phyloP scores from a whole-genome alignment of 1,140 invertebrate species.

The Lerema accius region DNA sequence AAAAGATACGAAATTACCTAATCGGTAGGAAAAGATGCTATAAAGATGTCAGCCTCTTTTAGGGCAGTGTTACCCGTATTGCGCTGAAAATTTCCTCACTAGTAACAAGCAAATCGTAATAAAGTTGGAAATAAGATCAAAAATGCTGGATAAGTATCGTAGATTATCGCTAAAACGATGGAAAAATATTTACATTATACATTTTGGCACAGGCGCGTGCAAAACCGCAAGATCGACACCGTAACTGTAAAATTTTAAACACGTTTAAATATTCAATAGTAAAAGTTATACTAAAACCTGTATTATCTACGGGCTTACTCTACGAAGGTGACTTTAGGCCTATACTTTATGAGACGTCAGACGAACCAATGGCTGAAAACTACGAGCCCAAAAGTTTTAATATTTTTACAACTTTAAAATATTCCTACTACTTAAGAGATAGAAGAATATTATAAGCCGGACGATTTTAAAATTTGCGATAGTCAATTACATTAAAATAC shows the following conservation, averaged over 20 bases:
- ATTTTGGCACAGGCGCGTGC: slow-evolving; percentile 78
- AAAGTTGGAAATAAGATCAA: slow-evolving; percentile 37
- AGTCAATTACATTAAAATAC: slow-evolving; percentile 8
- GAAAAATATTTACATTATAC: slow-evolving; percentile 71
- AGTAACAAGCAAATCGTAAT: slow-evolving; percentile 40
- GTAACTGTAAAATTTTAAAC: slow-evolving; percentile 58
- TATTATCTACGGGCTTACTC: slow-evolving; percentile 74
- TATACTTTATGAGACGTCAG: slow-evolving; percentile 52
- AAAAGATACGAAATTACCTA: slow-evolving; percentile 1
- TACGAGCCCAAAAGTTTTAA: slow-evolving; percentile 12
- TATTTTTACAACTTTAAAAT: slow-evolving; percentile 7
- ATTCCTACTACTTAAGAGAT: slow-evolving; percentile 11
- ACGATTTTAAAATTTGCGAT: slow-evolving; percentile 21
- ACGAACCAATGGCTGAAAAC: slow-evolving; percentile 26
- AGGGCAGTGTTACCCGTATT: slow-evolving; percentile 24
- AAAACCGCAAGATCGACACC: slow-evolving; percentile 53
- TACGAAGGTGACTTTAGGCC: slow-evolving; percentile 75
- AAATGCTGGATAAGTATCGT: slow-evolving; percentile 34
- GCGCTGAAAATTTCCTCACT: slow-evolving; percentile 34
- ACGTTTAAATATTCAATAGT: slow-evolving; percentile 57
- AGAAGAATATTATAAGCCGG: slow-evolving; percentile 14
- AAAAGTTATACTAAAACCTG: slow-evolving; percentile 69
- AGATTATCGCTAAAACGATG: slow-evolving; percentile 39
- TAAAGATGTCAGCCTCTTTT: slow-evolving; percentile 10
- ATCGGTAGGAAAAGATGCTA: slow-evolving; percentile 12